Evolutionary conservation across 2,113 vertebrate genomes (phyloP), one percentile per base, ranked within the genome.

Genomic region (Empidonax traillii): DNA sequence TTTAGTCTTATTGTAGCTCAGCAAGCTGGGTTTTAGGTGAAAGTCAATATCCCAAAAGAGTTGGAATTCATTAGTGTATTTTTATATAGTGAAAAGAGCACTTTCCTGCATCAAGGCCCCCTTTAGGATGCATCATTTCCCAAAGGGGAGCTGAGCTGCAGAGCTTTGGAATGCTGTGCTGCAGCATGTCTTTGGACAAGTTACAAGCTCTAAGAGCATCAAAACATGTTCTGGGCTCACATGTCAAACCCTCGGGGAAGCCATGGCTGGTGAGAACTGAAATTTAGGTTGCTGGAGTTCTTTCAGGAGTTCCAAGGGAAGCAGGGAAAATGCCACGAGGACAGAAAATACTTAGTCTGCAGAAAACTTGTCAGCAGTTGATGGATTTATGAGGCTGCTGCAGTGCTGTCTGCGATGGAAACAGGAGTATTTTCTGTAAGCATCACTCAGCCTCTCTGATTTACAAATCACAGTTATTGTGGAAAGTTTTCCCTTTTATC

Each of bases 191-290:
- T 83, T 63, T 51, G 59, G 68, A 69, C 33, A 55, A 68, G 49
- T 49, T 49, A 12, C 0, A 3, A 44, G 62, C 47, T 62, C 52
- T 41, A 0, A 0, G 1, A 72, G 59, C n/a, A 73, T 17, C 19
- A 12, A 27, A 90, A 80, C 6, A 1, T 24, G 11, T 63, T 76
- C 62, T 59, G 72, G 31, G 33, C n/a, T 91, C 3, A 0, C 6
- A 5, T 10, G 14, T 65, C 73, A 77, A 93, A 51, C 20, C 37
- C 53, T 59, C 2, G 1, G 61, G 37, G 51, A 74, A 56, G 35
- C 56, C 0, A 0, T 49, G 62, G 37, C 28, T 79, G 74, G 63
- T 62, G 24, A 49, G 69, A 41, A 62, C 9, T 27, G 39, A 35
- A 67, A 44, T 74, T 24, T 18, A 12, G 15, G 51, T 58, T 61